A percentile compares a stretch with the other conserved stretches of the same genome.
phyloP scores from a whole-genome alignment of 2,888 invertebrate species.

The Ornithoptera alexandrae region DNA sequence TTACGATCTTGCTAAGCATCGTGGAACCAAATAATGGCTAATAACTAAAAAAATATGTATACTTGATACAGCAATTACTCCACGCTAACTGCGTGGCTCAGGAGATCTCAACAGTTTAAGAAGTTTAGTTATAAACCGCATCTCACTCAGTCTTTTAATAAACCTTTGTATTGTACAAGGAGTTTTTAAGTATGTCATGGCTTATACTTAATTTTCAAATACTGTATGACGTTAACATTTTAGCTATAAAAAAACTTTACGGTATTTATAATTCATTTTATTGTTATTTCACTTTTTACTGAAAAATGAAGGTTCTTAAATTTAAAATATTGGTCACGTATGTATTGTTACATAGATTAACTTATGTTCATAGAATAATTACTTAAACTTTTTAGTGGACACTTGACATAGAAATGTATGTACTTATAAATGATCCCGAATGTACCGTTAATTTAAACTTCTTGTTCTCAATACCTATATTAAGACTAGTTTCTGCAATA shows the following conservation, averaged over 20 bases:
- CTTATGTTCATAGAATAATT: not conserved
- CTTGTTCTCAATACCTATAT: conserved; percentile 24
- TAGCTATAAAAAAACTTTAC: too few relatives aligned
- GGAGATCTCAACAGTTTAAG: conserved; percentile 1
- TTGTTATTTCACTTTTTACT: too few relatives aligned
- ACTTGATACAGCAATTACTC: conserved; percentile 25
- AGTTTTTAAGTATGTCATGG: not conserved
- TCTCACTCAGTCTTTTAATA: not conserved
- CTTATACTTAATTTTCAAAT: not conserved
- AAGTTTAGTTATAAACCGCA: not conserved
- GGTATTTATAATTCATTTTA: too few relatives aligned
- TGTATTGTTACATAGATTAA: not conserved
- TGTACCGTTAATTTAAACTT: conserved; percentile 25
- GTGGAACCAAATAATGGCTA: conserved; percentile 15
- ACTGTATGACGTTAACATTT: too few relatives aligned
- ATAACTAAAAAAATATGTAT: conserved; percentile 29
- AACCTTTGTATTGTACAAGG: not conserved
- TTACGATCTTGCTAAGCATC: conserved; percentile 21
- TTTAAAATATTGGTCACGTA: too few relatives aligned
- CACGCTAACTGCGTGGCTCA: conserved; percentile 15
- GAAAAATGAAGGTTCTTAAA: too few relatives aligned
- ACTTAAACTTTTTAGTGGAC: conserved; percentile 6
- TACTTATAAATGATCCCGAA: conserved; percentile 15
- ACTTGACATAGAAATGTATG: conserved; percentile 15
- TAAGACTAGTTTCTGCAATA: conserved; percentile 25